Base-by-base conservation (phyloP, 2,113 vertebrate genomes). In the Chamaetylas fuelleborni region DNA sequence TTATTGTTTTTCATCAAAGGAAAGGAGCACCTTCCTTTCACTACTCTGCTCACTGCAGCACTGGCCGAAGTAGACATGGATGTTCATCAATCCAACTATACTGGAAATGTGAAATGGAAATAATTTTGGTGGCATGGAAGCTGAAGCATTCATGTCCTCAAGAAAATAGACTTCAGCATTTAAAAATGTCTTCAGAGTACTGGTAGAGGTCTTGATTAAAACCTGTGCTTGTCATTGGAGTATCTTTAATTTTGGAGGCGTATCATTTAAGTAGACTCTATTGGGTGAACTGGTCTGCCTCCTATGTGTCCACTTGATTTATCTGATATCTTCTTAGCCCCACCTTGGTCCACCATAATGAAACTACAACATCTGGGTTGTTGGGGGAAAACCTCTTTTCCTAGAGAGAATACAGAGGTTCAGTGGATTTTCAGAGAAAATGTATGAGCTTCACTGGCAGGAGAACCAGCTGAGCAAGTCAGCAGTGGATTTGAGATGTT, bases 1-100 rank as follows among this genome's bases (percentile, higher is more conserved):
- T 54, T 94, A 65, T 69, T 20, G 3, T 94, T 97, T 82, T 78
- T 94, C 95, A 93, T 96, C 94, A 88, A 94, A 96, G 61, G 82
- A 93, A 81, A 91, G 92, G 92, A 96, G 71, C 53, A 47, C 84
- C 84, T 93, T 94, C 80, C 54, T 72, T 50, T 33, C 3, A 1
- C 43, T 81, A 69, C 50, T 70, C 60, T 86, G 92, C 95, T 95
- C 62, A 94, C 81, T 85, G 29, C 65, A 81, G 89, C 70, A 10
- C 92, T 91, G 82, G 70, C 53, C 45, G 5, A 58, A 69, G 54
- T 5, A 43, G 51, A 65, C 5, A 1, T 19, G 84, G 53, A 11
- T 62, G 31, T 61, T 86, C 53, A 92, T 93, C 56, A 43, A 78
- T 91, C 74, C 85, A 43, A 29, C 42, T 18, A 2, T 1, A 1